phyloP scores from a whole-genome alignment of 2,888 invertebrate genomes.

The Eudasyphora cyanicolor region DNA sequence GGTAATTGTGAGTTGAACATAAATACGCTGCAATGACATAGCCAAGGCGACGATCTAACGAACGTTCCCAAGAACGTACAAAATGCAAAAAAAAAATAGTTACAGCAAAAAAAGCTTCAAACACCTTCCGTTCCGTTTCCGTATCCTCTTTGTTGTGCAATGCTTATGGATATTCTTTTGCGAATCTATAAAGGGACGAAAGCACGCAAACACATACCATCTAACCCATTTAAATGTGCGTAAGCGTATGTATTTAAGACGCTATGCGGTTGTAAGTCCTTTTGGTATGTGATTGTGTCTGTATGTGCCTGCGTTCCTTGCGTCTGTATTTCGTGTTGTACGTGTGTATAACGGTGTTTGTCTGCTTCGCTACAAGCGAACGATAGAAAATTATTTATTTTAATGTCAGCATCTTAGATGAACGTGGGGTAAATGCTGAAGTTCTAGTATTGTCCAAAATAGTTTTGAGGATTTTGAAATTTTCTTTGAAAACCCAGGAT shows the following conservation, averaged over 20 bases:
- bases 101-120: slow-evolving; percentile 64
- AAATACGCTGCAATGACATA: slow-evolving; percentile 37
- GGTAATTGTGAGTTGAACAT: slow-evolving; percentile 23
- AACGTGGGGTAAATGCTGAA: slow-evolving; percentile 7
- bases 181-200: not conserved
- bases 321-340: not conserved
- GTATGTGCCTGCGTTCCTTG: slow-evolving; percentile 7
- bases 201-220: not conserved
- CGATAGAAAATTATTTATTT: slow-evolving; percentile 65
- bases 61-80: not conserved
- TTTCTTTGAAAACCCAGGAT: too few relatives aligned
- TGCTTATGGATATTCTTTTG: slow-evolving; percentile 26
- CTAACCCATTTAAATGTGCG: slow-evolving; percentile 1
- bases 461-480: too few relatives aligned
- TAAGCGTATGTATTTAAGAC: not conserved
- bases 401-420: slow-evolving; percentile 58
- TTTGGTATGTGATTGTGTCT: not conserved
- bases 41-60: not conserved
- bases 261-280: not conserved
- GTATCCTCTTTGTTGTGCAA: slow-evolving; percentile 55
- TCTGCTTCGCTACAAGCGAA: slow-evolving; percentile 36
- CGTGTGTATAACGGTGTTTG: slow-evolving; percentile 16
- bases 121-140: slow-evolving; percentile 64
- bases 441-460: too few relatives aligned
- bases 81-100: slow-evolving; percentile 45